Base-by-base conservation (phyloP, 2,888 invertebrate genomes). In the Cheilosia variabilis region DNA sequence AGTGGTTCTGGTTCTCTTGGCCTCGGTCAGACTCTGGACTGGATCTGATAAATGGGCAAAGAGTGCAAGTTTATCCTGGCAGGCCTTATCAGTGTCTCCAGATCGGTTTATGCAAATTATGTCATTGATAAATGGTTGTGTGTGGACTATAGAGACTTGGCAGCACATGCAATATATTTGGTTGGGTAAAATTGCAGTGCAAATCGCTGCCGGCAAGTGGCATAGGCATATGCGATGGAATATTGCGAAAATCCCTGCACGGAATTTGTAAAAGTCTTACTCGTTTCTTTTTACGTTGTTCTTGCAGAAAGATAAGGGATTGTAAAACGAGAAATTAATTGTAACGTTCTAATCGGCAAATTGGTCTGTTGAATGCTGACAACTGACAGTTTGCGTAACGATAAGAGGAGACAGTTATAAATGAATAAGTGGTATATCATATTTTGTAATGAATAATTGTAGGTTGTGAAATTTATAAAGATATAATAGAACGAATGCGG, bases 81-180 rank as follows among this genome's bases (percentile, higher is more conserved):
- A 41, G 60, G 53, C 37, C 81, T 86, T 86, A 86, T 86, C 86
- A 68, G 60, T 9, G 55, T 2, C 41, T 62, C 43, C 53, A 66
- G 71, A 86, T 86, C 86, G 71, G 43, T 76, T 86, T 86, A 86
- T 86, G 80, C 76, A 86, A 86, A 86, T 86, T 76, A 55, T 81
- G 81, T 86, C 86, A 72, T 66, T 81, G 86, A 86, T 86, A 86
- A 86, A 80, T 84, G 71, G 65, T 55, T 50, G 17, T 45, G 55
- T 73, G 73, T 57, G 19, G 57, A 13, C 34, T 31, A 43, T 71
- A 55, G 65, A 58, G 55, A 62, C 5, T 55, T 63, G 17, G 15
- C n/a, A 52, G 19, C 41, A 71, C 69, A 77, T 69, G 63, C 57
- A 76, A 69, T 37, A 63, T 31, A 31, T 63, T 77, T 63, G 60